phyloP scores from a whole-genome alignment of 2,797 vertebrate species.

The Sebastes diploproa region DNA sequence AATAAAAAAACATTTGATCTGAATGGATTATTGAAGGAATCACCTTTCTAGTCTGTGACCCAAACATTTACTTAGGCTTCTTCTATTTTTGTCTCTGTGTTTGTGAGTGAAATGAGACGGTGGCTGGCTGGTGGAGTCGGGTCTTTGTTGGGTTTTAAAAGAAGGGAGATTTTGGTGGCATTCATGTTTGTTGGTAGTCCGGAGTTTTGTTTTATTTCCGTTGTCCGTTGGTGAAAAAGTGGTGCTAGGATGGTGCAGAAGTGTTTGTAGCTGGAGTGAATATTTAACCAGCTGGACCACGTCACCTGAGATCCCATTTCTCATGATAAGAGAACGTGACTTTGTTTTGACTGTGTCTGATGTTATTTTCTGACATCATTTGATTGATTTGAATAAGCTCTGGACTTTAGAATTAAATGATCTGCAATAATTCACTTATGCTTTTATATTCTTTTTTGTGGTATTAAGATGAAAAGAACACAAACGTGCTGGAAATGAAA shows the following conservation, averaged over 20 bases:
- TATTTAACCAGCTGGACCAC: slow-evolving; percentile 47
- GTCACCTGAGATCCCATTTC: slow-evolving; percentile 13
- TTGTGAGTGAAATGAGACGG: neutral
- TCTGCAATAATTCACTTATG: neutral
- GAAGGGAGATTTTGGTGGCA: neutral
- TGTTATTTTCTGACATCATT: slow-evolving; percentile 11
- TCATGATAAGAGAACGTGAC: slow-evolving; percentile 45
- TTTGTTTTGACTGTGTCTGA: slow-evolving; percentile 42
- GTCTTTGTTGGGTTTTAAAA: neutral
- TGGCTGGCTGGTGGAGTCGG: neutral
- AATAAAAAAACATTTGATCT: neutral
- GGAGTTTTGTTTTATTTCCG: neutral
- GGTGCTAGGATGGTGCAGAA: neutral
- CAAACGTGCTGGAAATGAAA: neutral
- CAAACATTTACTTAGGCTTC: neutral
- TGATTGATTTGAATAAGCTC: neutral
- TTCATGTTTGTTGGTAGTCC: neutral
- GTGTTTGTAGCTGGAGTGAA: slow-evolving; percentile 20
- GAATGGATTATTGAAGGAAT: neutral
- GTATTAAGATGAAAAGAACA: neutral
- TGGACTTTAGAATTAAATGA: neutral
- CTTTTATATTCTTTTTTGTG: neutral
- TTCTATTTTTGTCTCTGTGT: neutral
- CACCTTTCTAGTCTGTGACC: neutral
- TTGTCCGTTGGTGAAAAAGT: neutral